Conservation (phyloP, 1,140 invertebrate species). For the Bombus cullumanus region DNA sequence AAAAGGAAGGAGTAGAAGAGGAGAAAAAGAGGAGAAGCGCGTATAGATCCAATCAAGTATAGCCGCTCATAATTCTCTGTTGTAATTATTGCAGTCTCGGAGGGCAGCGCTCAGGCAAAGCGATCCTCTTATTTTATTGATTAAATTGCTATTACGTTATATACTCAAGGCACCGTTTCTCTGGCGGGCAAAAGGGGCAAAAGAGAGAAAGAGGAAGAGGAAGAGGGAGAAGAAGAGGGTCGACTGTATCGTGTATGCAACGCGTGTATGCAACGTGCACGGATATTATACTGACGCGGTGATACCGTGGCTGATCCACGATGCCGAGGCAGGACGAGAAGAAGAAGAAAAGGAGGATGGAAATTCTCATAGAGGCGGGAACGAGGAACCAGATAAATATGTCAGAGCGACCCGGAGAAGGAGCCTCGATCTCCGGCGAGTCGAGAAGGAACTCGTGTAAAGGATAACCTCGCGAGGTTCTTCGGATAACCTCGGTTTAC, state of each 20-base stretch:
- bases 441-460: conserved; percentile 61
- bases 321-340: conserved; percentile 37
- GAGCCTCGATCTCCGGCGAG: conserved; percentile 46
- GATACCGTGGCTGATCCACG: conserved; percentile 57
- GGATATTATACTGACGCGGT: conserved; percentile 42
- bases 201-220: background rate
- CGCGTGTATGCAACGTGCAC: conserved; percentile 22
- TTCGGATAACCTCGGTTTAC: conserved; percentile 63
- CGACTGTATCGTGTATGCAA: conserved; percentile 15
- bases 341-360: conserved; percentile 50
- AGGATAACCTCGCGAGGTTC: conserved; percentile 71
- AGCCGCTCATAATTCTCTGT: conserved; percentile 78
- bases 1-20: conserved; percentile 11
- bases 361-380: conserved; percentile 67
- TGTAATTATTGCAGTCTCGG: conserved; percentile 79
- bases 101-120: conserved; percentile 65
- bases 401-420: conserved; percentile 56
- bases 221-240: background rate
- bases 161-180: conserved; percentile 58
- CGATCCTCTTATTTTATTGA: conserved; percentile 79
- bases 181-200: background rate
- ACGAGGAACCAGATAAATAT: conserved; percentile 67
- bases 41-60: conserved; percentile 80
- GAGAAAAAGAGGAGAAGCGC: conserved; percentile 60
- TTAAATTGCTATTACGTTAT: conserved; percentile 79